Conservation (phyloP, 2,113 vertebrate species). For the Paracyprichromis sp. region DNA sequence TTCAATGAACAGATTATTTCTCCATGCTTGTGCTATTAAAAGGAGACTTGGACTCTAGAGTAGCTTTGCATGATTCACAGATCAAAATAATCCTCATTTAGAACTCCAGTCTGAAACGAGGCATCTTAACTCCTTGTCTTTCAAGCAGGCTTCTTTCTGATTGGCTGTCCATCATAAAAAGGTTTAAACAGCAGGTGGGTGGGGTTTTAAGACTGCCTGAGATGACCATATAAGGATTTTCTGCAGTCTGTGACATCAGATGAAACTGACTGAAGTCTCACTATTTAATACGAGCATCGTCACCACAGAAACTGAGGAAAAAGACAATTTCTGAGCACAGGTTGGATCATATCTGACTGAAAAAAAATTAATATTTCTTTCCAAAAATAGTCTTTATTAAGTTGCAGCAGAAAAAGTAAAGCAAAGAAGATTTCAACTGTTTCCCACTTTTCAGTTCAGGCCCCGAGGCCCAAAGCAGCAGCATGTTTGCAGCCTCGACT, state of each 20-base stretch:
- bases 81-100: background rate
- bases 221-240: background rate
- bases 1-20: background rate
- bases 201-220: background rate
- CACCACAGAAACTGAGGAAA: background rate
- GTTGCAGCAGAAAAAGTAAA: background rate
- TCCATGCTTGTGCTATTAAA: background rate
- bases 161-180: background rate
- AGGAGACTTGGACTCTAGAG: background rate
- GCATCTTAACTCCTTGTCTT: background rate
- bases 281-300: background rate
- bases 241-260: background rate
- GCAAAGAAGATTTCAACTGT: background rate
- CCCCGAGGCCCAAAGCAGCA: background rate
- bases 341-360: background rate
- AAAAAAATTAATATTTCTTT: fast-evolving
- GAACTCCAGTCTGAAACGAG: background rate
- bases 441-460: background rate
- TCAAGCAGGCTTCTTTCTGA: background rate
- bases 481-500: background rate
- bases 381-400: fast-evolving
- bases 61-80: background rate
- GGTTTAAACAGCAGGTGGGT: background rate
- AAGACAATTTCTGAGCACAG: fast-evolving
- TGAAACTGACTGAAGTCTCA: background rate